phyloP scores from a whole-genome alignment of 2,888 invertebrate species.

The Caenorhabditis doughertyi region DNA sequence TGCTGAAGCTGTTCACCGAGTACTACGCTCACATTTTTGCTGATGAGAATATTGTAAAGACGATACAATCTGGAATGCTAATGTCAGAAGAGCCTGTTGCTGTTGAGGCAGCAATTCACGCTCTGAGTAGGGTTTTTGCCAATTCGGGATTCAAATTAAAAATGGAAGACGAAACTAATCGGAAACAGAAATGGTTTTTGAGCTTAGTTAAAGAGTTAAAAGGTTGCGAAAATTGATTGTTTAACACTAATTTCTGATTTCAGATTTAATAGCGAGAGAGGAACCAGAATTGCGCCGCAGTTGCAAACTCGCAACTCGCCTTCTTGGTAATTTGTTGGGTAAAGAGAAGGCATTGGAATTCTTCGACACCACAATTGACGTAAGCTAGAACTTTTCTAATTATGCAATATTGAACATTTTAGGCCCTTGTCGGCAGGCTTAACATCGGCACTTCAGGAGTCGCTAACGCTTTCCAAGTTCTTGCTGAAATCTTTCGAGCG shows the following conservation, averaged over 20 bases:
- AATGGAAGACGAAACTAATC: conserved; percentile 11
- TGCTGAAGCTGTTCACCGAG: conserved; percentile 54
- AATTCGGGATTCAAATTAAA: conserved; percentile 22
- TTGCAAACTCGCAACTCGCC: conserved; percentile 47
- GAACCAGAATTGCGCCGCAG: conserved; percentile 37
- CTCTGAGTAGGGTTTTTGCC: conserved; percentile 29
- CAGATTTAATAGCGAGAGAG: conserved; percentile 31
- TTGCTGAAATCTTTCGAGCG: conserved; percentile 45
- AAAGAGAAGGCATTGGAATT: conserved; percentile 41
- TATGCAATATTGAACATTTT: neutral
- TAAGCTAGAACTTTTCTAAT: too few species aligned
- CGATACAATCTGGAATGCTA: conserved; percentile 37
- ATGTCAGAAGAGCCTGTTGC: conserved; percentile 36
- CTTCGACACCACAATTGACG: conserved; percentile 24
- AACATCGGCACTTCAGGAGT: conserved; percentile 14
- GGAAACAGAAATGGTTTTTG: conserved; percentile 44
- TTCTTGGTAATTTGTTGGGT: conserved; percentile 21
- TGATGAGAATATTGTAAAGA: conserved; percentile 31
- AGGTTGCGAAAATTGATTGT: conserved; percentile 1
- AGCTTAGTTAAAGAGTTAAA: conserved; percentile 26
- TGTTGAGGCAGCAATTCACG: conserved; percentile 33
- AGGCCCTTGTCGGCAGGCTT: conserved; percentile 20
- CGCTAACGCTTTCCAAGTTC: conserved; percentile 53
- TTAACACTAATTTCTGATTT: neutral
- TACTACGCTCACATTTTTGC: conserved; percentile 57